phyloP scores from a whole-genome alignment of 1,140 invertebrate genomes.

The Acyrthosiphon pisum region DNA sequence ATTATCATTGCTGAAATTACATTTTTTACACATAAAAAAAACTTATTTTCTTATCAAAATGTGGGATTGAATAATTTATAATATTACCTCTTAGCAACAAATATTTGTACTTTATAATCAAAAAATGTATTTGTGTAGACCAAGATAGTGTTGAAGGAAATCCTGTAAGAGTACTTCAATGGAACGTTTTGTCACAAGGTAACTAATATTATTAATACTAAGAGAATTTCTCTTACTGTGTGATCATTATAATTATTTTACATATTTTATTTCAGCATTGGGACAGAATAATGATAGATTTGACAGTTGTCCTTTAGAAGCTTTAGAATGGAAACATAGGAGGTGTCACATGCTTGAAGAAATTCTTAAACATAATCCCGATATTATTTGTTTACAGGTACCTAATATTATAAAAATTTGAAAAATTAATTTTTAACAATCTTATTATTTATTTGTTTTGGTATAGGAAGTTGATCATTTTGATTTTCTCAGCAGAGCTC shows the following conservation, averaged over 20 bases:
- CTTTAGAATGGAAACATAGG: slow-evolving; percentile 74
- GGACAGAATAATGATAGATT: slow-evolving; percentile 78
- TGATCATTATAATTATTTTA: not conserved
- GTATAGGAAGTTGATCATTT: slow-evolving; percentile 80
- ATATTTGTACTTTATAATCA: not conserved
- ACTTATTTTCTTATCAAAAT: not conserved
- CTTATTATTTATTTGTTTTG: slow-evolving; percentile 24
- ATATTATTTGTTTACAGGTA: slow-evolving; percentile 78
- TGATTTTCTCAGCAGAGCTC: slow-evolving; percentile 70
- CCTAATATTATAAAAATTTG: slow-evolving; percentile 40
- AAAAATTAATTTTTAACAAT: not conserved
- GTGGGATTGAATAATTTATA: not conserved
- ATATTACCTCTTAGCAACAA: too few relatives aligned
- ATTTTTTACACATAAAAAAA: not conserved
- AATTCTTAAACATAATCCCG: slow-evolving; percentile 73
- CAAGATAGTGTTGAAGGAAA: slow-evolving; percentile 10
- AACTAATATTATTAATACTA: slow-evolving; percentile 59
- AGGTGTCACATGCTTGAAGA: slow-evolving; percentile 77
- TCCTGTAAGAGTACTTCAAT: slow-evolving; percentile 74
- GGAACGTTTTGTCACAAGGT: slow-evolving; percentile 82
- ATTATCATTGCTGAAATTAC: not conserved
- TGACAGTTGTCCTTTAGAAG: slow-evolving; percentile 74
- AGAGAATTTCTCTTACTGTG: not conserved
- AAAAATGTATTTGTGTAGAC: slow-evolving; percentile 28
- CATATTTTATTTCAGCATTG: slow-evolving; percentile 67